Percentiles rank a stretch among this genome's conserved stretches.
Conservation (phyloP, 2,797 vertebrate genomes). For the Rhinogobio ventralis region DNA sequence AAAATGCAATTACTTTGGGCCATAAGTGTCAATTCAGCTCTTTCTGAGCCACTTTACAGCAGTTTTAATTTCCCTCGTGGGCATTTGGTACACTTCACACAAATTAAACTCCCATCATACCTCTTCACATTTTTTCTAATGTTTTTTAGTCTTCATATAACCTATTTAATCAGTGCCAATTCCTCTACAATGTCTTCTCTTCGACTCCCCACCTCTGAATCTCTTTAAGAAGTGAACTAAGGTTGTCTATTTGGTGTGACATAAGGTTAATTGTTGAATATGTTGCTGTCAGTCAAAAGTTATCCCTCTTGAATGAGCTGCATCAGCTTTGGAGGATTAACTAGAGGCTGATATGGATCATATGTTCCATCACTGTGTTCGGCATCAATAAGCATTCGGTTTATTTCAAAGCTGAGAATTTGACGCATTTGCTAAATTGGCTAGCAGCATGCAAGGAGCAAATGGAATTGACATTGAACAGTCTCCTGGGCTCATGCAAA, state of each 20-base stretch:
- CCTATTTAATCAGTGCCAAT: constrained; percentile 2
- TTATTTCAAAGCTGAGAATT: constrained; percentile 28
- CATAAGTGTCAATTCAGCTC: constrained; percentile 14
- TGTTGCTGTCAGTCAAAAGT: constrained; percentile 77
- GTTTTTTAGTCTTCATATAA: constrained; percentile 39
- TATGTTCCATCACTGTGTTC: constrained; percentile 1
- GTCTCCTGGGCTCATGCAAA: neutral
- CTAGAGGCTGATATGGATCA: constrained; percentile 20
- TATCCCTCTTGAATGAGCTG: constrained; percentile 68
- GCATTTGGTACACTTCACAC: constrained; percentile 45
- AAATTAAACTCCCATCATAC: constrained; percentile 39
- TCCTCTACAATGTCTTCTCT: neutral
- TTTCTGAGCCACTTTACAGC: constrained; percentile 19
- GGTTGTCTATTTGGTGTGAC: constrained; percentile 59
- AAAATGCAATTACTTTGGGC: constrained; percentile 21
- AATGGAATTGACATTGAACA: neutral
- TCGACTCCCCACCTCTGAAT: constrained; percentile 63
- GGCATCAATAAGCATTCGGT: neutral
- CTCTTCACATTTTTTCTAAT: constrained; percentile 15
- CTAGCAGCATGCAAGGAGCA: neutral
- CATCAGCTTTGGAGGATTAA: constrained; percentile 33
- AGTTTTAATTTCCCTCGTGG: constrained; percentile 38
- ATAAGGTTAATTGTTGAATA: constrained; percentile 75
- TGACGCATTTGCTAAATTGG: constrained; percentile 27
- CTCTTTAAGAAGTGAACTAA: constrained; percentile 67